Base-by-base conservation (phyloP, 2,113 vertebrate genomes). In the Corythornis vintsioides region DNA sequence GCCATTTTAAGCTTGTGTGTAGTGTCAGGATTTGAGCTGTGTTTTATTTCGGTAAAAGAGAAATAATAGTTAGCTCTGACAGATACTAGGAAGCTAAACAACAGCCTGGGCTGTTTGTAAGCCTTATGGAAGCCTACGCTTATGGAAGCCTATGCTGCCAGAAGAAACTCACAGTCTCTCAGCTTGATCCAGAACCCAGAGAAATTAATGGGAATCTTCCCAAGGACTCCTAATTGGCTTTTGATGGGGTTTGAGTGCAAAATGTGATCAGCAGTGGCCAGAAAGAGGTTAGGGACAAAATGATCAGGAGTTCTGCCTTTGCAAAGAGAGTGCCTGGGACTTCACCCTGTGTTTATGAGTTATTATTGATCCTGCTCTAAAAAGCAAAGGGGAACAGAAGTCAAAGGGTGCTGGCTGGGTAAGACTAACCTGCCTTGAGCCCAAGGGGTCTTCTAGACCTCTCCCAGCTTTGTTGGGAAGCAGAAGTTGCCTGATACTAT, bases 1-100 rank as follows among this genome's bases (percentile, higher is more conserved):
- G 63, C 81, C 89, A 73, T 93, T 92, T 94, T 85, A 76, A 76
- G 75, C 73, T 84, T 85, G 60, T 42, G 26, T 45, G 50, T 84
- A 76, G 80, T 63, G 52, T 56, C 73, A 65, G 81, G 63, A 56
- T 74, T 74, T 80, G 56, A 86, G 64, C 67, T 88, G 73, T 2
- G 16, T 75, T 93, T 93, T 79, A 79, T 86, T 93, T 94, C 90
- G 83, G 73, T 88, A 28, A 61, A 90, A 53, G 53, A 86, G 72
- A 94, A 88, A 78, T 90, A 65, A 84, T 53, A 82, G 92, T 73
- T 71, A 78, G 70, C 66, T 82, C 5, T 89, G 91, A 73, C 81
- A 92, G 77, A 76, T 67, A 43, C 47, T 28, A 29, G 71, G 66
- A 82, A 84, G 33, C 70, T 82, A 79, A 86, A 90, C 74, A 94